Evolutionary conservation across 2,888 invertebrate genomes (phyloP), one percentile per base, ranked within the genome.

Genomic region (Disparrhopalites patrizii): DNA sequence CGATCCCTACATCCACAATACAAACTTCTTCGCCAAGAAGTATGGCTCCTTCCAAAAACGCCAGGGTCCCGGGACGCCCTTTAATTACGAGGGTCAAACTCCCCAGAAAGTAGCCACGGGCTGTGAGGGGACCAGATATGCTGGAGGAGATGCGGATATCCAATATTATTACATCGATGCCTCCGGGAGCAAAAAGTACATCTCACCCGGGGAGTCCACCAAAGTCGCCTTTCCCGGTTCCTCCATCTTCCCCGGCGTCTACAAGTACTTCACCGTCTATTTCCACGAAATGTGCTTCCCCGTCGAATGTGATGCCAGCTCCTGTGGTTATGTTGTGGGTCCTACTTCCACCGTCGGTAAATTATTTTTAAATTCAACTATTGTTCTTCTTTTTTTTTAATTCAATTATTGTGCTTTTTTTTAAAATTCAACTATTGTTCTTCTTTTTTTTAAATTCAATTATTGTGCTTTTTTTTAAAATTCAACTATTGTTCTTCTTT

Each of bases 241-340:
- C 2, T 33, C 36, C 1, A 62, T 66, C 13, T 62, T 64, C 38
- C 69, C 65, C n/a, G 63, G 67, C 36, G 36, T 69, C 10, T 51
- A 50, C 23, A 55, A 69, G 2, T 62, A 55, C 25, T 58, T 63
- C 27, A 58, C 63, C 2, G 67, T 73, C 20, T 58, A 52, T 47
- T 70, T 72, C 67, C 62, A 67, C 30, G 73, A 73, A 38, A 65
- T 73, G 55, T 73, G 73, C 47, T 73, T 73, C 60, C 73, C 73
- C 1, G 57, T 52, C 2, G 65, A 68, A 23, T 73, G 73, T 61
- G 57, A 55, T 1, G 64, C 65, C 31, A 50, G 62, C 18, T 52
- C 63, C n/a, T 73, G 73, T 51, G 68, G 70, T 23, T 64, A 36
- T 38, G 56, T 62, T 30, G 36, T 67, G n/a, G 67, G 64, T 1